Base-by-base conservation (phyloP, 2,113 vertebrate genomes). In the Vulpes ferrilata region DNA sequence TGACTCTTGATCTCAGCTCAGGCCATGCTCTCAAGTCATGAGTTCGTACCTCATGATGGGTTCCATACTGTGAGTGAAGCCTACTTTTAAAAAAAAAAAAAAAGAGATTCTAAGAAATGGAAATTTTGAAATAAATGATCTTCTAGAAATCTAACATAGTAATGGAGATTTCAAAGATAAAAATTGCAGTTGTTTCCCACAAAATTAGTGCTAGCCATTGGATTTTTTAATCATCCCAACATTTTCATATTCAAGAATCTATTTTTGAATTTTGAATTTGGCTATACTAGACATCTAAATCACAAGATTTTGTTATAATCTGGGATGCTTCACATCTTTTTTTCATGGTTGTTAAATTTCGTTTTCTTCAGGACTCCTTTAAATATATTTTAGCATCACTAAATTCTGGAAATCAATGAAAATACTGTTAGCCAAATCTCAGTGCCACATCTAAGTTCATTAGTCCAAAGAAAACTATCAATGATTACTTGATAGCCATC, bases 231-330 rank as follows among this genome's bases (percentile, higher is more conserved):
- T 38, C 71, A 71, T 22, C 1, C 19, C 59, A 69, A 88, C 0
- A 80, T n/a, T 84, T 92, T 30, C 73, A 67, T 88, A 76, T 38
- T 81, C 35, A 93, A 64, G 30, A 96, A 93, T 51, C 30, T 20
- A 55, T 62, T 55, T 91, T 90, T 48, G 2, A 12, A 55, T 55
- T 96, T 87, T 93, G 48, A 13, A 87, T 87, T 59, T 93, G 51
- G 35, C 55, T 96, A 83, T 16, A 65, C 4, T 22, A 80, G 22
- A 79, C 11, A 62, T 35, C 16, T 79, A 71, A 73, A 43, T 71
- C 43, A 93, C 11, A 90, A 57, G 5, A 71, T 30, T 95, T 38
- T 83, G 60, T n/a, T 62, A 73, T 9, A 55, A 73, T 65, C 15
- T 81, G 15, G 53, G 32, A 59, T 90, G 10, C 7, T 96, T 82